Base-by-base conservation (phyloP, 2,888 invertebrate species). In the Xestia rhomboidea region DNA sequence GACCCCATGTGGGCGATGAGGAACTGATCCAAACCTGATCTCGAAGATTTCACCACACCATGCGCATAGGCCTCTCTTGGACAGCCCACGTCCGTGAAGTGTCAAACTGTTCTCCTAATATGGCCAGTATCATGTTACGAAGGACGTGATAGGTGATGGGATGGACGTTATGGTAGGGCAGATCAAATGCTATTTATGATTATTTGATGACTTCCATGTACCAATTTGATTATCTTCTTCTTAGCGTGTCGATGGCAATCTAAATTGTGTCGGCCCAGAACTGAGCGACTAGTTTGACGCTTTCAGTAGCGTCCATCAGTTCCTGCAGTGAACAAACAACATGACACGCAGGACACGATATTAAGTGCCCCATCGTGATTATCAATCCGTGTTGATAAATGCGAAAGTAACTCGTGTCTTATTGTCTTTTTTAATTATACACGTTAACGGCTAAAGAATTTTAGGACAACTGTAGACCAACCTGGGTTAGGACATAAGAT, bases 41-140 rank as follows among this genome's bases (percentile, higher is more conserved):
- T 84, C 67, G 6, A 64, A 71, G 77, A 83, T 88, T 88, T 84
- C 88, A 79, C 84, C 79, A 84, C 88, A 79, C 84, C 79, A 84
- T n/a, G n/a, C n/a, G n/a, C n/a, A n/a, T 77, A 60, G 57, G 63
- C 66, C 82, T 30, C 68, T 87, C 77, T 79, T 66, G 63, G 67
- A 68, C 87, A 73, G 44, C 87, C 88, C 85, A 87, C 87, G 83
- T 84, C n/a, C 46, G 7, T 54, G 41, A 69, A 34, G 73, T 77
- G 81, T 81, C 85, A 75, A 83, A 83, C 8, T 70, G 51, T 74
- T 71, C 71, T 64, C 86, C 74, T 44, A 73, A 76, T 77, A 86
- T 51, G 73, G 77, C 21, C 60, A 62, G 62, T 75, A 77, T 68
- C 75, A 46, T 41, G 76, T 84, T 75, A 69, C 72, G 69, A 70